Evolutionary conservation across 2,888 invertebrate species (phyloP), one percentile per base, ranked within the genome.

Genomic region (Philereme vetulata): DNA sequence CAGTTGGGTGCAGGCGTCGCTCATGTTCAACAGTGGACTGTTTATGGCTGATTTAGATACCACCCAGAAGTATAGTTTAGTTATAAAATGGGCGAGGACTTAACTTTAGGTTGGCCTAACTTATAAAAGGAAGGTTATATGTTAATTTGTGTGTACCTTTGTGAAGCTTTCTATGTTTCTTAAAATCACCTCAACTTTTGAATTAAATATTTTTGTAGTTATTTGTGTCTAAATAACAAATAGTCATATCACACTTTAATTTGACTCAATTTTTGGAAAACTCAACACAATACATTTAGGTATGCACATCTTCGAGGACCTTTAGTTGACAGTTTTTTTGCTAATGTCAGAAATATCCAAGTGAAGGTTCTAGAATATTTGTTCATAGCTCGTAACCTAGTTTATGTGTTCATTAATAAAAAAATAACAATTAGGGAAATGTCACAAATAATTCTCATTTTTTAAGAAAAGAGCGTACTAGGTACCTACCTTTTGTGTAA

Each of bases 61-160:
- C 21, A 1, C 21, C 1, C 21, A 21, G 2, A 21, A 21, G 21
- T 1, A 1, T 1, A 21, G 21, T 21, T 21, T 21, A 21, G 21
- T 21, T 21, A 21, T 21, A 9, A 61, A 58, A 51, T 64, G 67
- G 69, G 64, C 52, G 67, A 67, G 65, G 69, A 57, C 62, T 70
- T 68, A 64, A 56, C 33, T 62, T 59, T 60, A 51, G 61, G 56
- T 64, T 62, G 68, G 68, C 67, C 72, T 70, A 35, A 36, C 3
- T 40, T 33, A 32, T 9, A 50, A 44, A 42, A 5, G 45, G 21
- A 55, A 21, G 21, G 21, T 34, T 21, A 1, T n/a, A 44, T 21
- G 44, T 44, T 44, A 11, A 44, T 21, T 44, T 44, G 21, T 44
- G 21, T 44, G 44, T 7, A 21, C 21, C 6, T 42, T 44, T 44